A percentile compares a stretch with the other conserved stretches of the same genome.
Conservation (phyloP, 2,888 invertebrate genomes). For the Steinernema carpocapsae region DNA sequence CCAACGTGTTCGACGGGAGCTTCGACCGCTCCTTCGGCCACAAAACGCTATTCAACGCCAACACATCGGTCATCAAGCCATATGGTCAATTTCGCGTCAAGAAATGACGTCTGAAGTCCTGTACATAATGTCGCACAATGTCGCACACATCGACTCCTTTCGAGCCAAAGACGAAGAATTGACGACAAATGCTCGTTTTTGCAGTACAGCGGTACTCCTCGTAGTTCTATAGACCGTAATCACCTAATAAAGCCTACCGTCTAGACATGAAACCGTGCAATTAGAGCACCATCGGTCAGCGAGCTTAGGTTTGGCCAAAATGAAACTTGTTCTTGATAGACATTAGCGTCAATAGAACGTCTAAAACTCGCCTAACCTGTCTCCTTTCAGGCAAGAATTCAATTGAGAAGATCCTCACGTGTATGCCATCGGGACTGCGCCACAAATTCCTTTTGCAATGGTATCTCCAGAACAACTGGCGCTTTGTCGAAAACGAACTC, state of each 20-base stretch:
- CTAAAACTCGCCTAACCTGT: neutral
- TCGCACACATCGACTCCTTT: slow-evolving; percentile 7
- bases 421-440: neutral
- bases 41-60: neutral
- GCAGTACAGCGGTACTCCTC: slow-evolving; percentile 20
- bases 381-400: neutral
- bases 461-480: slow-evolving; percentile 29
- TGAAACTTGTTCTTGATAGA: no score
- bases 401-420: neutral
- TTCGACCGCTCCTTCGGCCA: neutral
- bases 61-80: neutral
- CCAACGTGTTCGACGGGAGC: neutral
- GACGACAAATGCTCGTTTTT: neutral
- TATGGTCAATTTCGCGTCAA: slow-evolving; percentile 7
- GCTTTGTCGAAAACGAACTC: slow-evolving; percentile 6
- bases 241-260: neutral
- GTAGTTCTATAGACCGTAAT: neutral
- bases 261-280: no score
- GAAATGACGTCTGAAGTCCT: slow-evolving; percentile 4
- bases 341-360: no score
- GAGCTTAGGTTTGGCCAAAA: no score
- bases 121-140: slow-evolving; percentile 23
- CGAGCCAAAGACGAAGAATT: no score
- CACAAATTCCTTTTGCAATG: neutral
- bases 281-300: no score